A percentile compares a stretch with the other conserved stretches of the same genome.
Conservation (phyloP, 2,888 invertebrate genomes). For the Eurois occulta region DNA sequence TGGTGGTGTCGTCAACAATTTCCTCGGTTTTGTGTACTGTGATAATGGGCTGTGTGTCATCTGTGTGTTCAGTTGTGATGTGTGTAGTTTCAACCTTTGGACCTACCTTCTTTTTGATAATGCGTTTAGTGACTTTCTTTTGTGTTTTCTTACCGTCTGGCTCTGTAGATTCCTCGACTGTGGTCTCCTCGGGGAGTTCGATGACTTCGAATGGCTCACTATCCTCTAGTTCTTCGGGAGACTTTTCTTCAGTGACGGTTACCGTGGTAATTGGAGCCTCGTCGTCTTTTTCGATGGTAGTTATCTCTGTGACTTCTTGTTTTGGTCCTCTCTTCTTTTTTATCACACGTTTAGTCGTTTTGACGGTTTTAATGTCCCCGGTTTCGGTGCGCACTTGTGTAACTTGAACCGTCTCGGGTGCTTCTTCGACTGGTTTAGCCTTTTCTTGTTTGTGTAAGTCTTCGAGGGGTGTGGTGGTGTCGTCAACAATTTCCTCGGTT, state of each 20-base stretch:
- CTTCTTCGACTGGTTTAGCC: neutral
- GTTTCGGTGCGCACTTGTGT: slow-evolving; percentile 68
- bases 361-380: slow-evolving; percentile 68
- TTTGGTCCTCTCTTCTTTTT: slow-evolving; percentile 35
- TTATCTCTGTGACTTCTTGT: slow-evolving; percentile 40
- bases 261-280: neutral
- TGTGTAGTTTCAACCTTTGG: neutral
- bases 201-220: slow-evolving; percentile 54
- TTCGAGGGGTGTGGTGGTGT: slow-evolving; percentile 21
- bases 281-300: neutral
- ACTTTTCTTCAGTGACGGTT: neutral
- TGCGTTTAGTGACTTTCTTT: slow-evolving; percentile 66
- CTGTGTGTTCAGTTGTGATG: neutral
- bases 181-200: slow-evolving; percentile 66
- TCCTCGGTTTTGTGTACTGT: neutral
- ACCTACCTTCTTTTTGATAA: neutral
- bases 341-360: slow-evolving; percentile 56
- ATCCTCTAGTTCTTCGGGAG: slow-evolving; percentile 60
- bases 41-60: neutral
- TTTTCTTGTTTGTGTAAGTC: neutral
- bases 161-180: slow-evolving; percentile 34
- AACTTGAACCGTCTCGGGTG: slow-evolving; percentile 49
- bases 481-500: neutral
- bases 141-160: slow-evolving; percentile 59
- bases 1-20: neutral